phyloP scores from a whole-genome alignment of 1,140 invertebrate species.

The Artemia franciscana region DNA sequence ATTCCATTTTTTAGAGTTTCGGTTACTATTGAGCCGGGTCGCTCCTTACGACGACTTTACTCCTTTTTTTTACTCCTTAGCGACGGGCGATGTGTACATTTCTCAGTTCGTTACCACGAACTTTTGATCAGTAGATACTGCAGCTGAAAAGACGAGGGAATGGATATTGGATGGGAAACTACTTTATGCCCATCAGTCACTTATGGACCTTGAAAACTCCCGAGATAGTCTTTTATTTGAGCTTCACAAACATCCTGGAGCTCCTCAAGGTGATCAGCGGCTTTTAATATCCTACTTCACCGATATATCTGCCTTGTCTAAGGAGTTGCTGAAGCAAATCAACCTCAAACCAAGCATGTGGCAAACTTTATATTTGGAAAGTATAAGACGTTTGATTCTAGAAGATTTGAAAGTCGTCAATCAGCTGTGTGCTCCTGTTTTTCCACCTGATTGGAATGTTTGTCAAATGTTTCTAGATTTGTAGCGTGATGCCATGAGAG shows the following conservation, averaged over 20 bases:
- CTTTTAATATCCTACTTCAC: constrained; percentile 85
- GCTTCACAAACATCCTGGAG: constrained; percentile 74
- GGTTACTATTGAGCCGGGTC: no score
- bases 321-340: constrained; percentile 34
- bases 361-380: constrained; percentile 48
- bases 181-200: constrained; percentile 70
- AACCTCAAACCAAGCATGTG: constrained; percentile 65
- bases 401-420: constrained; percentile 82
- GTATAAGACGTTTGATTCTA: constrained; percentile 63
- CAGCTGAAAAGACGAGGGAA: constrained; percentile 76
- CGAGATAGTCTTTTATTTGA: constrained; percentile 85
- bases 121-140: no score
- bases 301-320: constrained; percentile 73
- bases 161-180: constrained; percentile 87
- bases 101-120: no score
- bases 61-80: no score
- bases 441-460: constrained; percentile 86
- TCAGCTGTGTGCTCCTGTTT: constrained; percentile 74
- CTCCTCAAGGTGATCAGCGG: constrained; percentile 65
- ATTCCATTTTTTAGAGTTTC: no score
- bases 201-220: constrained; percentile 87
- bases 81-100: no score
- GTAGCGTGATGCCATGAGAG: constrained; percentile 42
- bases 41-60: no score
- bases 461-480: constrained; percentile 70